A percentile compares a stretch with the other conserved stretches of the same genome.
These are phyloP conservation scores for Chloroceryle aenea DNA, from an alignment of 2,113 vertebrate species.

Conservation along the genomic window DNA sequence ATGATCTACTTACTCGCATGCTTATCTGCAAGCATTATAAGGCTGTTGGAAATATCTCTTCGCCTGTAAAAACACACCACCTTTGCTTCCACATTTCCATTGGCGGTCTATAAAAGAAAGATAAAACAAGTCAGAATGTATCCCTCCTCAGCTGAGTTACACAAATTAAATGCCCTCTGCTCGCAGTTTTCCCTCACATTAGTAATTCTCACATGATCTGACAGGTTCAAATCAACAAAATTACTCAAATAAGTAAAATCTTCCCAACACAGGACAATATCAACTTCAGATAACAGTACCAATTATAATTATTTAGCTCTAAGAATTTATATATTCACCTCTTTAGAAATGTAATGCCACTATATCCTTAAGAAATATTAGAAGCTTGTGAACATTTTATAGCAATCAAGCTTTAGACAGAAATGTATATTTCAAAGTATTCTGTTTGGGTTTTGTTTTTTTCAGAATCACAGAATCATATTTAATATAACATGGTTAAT, in stretches of 20 bases:
- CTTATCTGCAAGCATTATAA: slow-evolving; percentile 97
- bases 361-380: not conserved
- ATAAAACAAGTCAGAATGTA: slow-evolving; percentile 37
- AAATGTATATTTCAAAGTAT: not conserved
- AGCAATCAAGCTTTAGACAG: not conserved
- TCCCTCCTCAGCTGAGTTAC: not conserved
- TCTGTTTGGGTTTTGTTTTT: not conserved
- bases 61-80: slow-evolving; percentile 98
- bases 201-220: not conserved
- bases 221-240: not conserved
- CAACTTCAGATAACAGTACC: not conserved
- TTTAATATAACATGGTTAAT: not conserved
- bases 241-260: not conserved
- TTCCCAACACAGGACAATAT: not conserved
- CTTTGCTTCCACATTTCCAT: slow-evolving; percentile 97
- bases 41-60: slow-evolving; percentile 97
- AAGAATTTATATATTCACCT: not conserved
- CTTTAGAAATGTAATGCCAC: not conserved
- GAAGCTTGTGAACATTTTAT: not conserved
- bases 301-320: not conserved
- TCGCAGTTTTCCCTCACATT: not conserved
- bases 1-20: slow-evolving; percentile 91
- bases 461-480: not conserved
- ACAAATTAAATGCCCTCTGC: not conserved
- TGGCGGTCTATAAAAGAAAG: slow-evolving; percentile 88